Base-by-base conservation (phyloP, 2,113 vertebrate species). In the Apaloderma vittatum region DNA sequence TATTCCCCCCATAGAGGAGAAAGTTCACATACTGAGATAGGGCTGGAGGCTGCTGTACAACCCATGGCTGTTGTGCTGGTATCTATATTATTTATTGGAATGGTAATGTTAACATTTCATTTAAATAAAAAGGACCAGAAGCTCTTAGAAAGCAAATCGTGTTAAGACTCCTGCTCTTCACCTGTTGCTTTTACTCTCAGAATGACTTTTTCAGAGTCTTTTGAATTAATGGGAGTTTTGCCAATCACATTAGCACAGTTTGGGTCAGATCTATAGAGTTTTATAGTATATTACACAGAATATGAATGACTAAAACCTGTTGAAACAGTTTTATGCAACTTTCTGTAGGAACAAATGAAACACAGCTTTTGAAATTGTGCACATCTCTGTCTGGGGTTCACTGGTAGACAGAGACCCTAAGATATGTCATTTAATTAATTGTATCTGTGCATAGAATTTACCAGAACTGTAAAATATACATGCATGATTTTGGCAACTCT, bases 271-370 rank as follows among this genome's bases (percentile, higher is more conserved):
- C 34, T 86, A 7, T n/a, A 59, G 61, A 61, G 37, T 40, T 90
- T 90, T 72, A 75, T 48, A 79, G 20, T 32, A 29, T 79, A 57
- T 74, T 85, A 72, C 66, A 89, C 6, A 54, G 37, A 63, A 68
- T 67, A 77, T 29, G 23, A 52, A 15, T 59, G 72, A 66, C 3
- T 26, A 65, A 89, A 77, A 8, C 14, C 8, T 46, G 61, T 40
- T 85, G 36, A 67, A 87, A 37, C 8, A 36, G 15, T 75, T 94
- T 90, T 72, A 57, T 5, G 24, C 9, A 68, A 8, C 12, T 72
- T 81, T 87, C 52, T 91, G 80, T 66, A n/a, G 61, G n/a, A 94
- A 49, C 3, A 85, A 93, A 88, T 70, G 21, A 68, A 93, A 79
- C 17, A 63, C 51, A 68, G 4, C 30, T 93, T 87, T 87, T 85